Evolutionary conservation across 2,888 invertebrate species (phyloP).

Genomic region (Pseudanteris insignis): DNA sequence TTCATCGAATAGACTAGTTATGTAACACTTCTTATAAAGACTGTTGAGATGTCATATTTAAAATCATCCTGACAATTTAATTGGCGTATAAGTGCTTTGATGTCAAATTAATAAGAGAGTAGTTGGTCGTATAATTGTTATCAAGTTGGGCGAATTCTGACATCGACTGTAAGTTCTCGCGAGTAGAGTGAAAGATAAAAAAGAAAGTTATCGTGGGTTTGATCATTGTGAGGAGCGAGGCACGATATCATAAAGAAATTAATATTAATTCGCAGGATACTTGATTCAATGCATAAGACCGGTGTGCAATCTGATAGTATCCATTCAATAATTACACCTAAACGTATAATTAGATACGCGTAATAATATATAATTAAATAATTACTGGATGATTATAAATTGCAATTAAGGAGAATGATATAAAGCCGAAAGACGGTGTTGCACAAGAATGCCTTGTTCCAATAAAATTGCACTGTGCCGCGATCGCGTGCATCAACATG

Average conservation of each 20-base stretch:
- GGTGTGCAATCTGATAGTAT: slow-evolving; percentile 22
- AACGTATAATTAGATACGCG: slow-evolving; percentile 31
- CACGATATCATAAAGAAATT: slow-evolving; percentile 28
- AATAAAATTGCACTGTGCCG: slow-evolving; percentile 32
- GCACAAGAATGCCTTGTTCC: slow-evolving; percentile 27
- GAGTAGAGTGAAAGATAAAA: too few relatives aligned
- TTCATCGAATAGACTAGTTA: too few relatives aligned
- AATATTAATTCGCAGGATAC: slow-evolving; percentile 27
- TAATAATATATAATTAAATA: slow-evolving; percentile 38
- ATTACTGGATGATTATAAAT: slow-evolving; percentile 29
- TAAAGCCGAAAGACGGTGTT: slow-evolving; percentile 23
- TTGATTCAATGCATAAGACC: slow-evolving; percentile 38
- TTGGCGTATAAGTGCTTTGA: too few relatives aligned
- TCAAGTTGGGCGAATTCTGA: too few relatives aligned
- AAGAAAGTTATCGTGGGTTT: slow-evolving; percentile 24
- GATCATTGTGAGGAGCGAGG: slow-evolving; percentile 18
- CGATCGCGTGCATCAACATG: slow-evolving; percentile 15
- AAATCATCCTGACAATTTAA: too few relatives aligned
- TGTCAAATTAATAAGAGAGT: too few relatives aligned
- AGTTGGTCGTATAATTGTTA: too few relatives aligned
- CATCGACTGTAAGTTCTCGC: too few relatives aligned
- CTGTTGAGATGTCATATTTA: too few relatives aligned
- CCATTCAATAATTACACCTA: slow-evolving; percentile 31
- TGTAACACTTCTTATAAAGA: too few relatives aligned
- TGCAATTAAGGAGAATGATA: slow-evolving; percentile 35